Evolutionary conservation across 2,888 invertebrate genomes (phyloP), one percentile per base, ranked within the genome.

Genomic region (Nysson spinosus): DNA sequence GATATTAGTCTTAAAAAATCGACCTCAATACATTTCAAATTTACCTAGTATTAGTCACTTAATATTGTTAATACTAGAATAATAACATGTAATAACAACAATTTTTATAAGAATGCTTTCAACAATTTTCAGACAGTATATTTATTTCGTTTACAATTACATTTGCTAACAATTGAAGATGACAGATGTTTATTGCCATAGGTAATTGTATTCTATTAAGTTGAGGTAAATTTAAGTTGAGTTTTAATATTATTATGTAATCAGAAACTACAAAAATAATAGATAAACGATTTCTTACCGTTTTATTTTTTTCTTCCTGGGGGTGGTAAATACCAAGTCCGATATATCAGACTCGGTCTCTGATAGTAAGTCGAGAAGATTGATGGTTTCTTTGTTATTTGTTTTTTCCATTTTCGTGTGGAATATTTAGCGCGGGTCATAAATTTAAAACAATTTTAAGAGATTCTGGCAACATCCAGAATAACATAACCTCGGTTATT

Each of bases 331-430:
- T 83, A 91, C 89, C 83, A 91, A 81, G 79, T 91, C 91, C 35
- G 91, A 88, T 62, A 91, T 88, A 66, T 91, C 91, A 0, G 91
- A 91, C 37, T 90, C 91, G 69, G 90, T 91, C 65, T 91, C 91
- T 58, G 91, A 91, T 46, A 91, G 89, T 65, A 91, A 83, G 79
- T 91, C 91, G 78, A 92, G 83, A 39, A 92, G 89, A 75, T 92
- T 90, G 82, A 91, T 91, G 70, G 91, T 91, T 88, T 92, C 92
- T 81, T 91, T 92, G 80, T 89, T 90, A 55, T 80, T 85, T n/a
- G 70, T 67, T 62, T 79, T 81, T 58, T 82, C 82, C 85, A 86
- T 86, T 62, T 61, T 79, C 35, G 39, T 35, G 39, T 11, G 4
- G 17, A 44, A 40, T 26, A 11, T 42, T 37, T 34, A 52, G 17